Percentiles rank a stretch among this genome's conserved stretches.
phyloP scores from a whole-genome alignment of 2,113 vertebrate genomes.

The Alexandromys fortis region DNA sequence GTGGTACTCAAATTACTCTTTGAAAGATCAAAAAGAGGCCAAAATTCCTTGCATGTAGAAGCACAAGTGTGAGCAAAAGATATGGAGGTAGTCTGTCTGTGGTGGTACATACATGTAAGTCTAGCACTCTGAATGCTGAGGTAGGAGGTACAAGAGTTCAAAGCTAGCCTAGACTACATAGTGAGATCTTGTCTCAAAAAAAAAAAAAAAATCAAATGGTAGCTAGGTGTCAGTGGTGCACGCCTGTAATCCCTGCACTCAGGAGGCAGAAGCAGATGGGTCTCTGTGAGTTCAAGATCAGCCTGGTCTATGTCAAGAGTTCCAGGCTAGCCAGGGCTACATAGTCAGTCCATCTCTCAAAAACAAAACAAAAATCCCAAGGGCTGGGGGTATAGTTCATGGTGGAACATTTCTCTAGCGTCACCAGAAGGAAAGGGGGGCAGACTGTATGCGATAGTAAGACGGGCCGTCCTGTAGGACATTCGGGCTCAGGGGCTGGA shows the following conservation, averaged over 20 bases:
- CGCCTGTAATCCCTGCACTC: not conserved
- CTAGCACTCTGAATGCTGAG: not conserved
- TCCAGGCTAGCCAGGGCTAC: not conserved
- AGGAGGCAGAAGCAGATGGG: not conserved
- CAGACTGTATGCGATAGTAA: not conserved
- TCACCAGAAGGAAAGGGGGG: not conserved
- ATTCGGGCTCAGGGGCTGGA: not conserved
- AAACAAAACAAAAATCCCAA: not conserved
- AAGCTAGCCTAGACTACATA: not conserved
- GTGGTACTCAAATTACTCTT: not conserved
- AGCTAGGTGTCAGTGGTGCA: not conserved
- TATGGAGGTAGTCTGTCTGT: not conserved
- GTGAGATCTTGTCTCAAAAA: not conserved
- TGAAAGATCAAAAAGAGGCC: not conserved
- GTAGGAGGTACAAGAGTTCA: not conserved
- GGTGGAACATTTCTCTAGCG: not conserved
- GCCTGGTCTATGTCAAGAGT: not conserved
- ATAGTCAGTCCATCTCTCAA: not conserved
- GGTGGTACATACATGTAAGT: not conserved
- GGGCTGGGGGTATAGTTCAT: not conserved
- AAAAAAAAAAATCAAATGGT: not conserved
- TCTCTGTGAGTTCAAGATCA: not conserved
- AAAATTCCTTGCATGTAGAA: not conserved
- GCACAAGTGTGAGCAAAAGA: not conserved
- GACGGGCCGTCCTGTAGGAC: not conserved